Evolutionary conservation across 2,797 vertebrate genomes (phyloP).

Genomic region (Setipinna tenuifilis): DNA sequence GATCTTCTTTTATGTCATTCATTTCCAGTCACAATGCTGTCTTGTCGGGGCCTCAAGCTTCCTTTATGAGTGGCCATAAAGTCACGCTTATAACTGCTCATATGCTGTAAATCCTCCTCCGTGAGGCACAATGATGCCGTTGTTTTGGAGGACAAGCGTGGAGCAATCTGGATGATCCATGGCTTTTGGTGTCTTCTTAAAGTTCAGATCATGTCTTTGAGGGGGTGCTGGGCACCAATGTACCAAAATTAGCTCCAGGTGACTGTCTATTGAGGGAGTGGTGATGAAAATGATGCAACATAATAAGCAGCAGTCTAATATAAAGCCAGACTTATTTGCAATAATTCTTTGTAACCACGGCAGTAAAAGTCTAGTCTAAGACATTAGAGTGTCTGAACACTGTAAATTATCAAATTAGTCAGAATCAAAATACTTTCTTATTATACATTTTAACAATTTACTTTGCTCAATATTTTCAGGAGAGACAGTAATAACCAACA

Average conservation of each 20-base stretch:
- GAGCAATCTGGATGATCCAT: neutral
- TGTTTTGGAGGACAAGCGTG: slow-evolving; percentile 28
- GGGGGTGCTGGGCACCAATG: neutral
- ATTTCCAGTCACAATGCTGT: slow-evolving; percentile 28
- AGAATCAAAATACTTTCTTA: too few relatives aligned
- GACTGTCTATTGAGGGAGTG: neutral
- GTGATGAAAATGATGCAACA: neutral
- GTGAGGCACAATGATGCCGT: neutral
- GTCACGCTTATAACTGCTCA: slow-evolving; percentile 18
- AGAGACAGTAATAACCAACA: too few relatives aligned
- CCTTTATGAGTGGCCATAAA: slow-evolving; percentile 52
- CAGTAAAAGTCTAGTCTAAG: neutral
- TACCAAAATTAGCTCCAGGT: neutral
- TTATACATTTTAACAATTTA: too few relatives aligned
- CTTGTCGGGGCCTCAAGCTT: slow-evolving; percentile 29
- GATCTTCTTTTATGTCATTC: slow-evolving; percentile 40
- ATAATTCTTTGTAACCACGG: neutral
- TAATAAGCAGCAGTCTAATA: neutral
- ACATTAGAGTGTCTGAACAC: neutral
- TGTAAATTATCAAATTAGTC: too few relatives aligned
- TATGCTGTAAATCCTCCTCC: slow-evolving; percentile 34
- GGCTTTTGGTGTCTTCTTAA: neutral
- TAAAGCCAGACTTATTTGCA: neutral
- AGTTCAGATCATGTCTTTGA: neutral
- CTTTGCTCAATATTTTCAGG: too few relatives aligned